phyloP scores from a whole-genome alignment of 2,797 vertebrate species.

The Bryconaethiops microstoma region DNA sequence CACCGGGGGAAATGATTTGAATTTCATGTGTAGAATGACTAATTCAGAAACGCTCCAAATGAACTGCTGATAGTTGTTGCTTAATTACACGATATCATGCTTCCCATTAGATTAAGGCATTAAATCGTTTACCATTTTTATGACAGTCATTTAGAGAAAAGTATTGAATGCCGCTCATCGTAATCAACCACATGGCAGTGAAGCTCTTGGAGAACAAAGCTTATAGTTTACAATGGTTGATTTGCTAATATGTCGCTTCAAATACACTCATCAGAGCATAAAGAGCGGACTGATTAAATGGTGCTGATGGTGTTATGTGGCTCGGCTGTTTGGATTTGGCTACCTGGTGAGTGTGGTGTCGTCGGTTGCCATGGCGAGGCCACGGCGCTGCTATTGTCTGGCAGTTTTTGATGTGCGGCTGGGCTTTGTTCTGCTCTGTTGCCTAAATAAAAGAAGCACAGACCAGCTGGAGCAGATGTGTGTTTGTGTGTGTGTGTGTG shows the following conservation, averaged over 20 bases:
- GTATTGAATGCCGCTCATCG: background rate
- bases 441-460: constrained; percentile 37
- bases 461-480: constrained; percentile 44
- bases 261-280: constrained; percentile 31
- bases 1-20: too few relatives aligned
- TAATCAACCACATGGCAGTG: background rate
- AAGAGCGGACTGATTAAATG: constrained; percentile 24
- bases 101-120: background rate
- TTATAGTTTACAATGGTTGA: constrained; percentile 1
- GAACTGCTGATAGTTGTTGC: background rate
- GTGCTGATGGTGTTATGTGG: constrained; percentile 21
- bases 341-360: constrained; percentile 27
- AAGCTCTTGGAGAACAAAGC: constrained; percentile 8
- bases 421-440: constrained; percentile 37
- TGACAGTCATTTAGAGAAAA: background rate
- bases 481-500: too few relatives aligned
- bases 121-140: background rate
- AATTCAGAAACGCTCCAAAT: background rate
- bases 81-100: background rate
- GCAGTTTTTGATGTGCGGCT: constrained; percentile 28
- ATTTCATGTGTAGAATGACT: too few relatives aligned
- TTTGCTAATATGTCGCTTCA: constrained; percentile 25
- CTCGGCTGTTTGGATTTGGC: constrained; percentile 16
- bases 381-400: constrained; percentile 31
- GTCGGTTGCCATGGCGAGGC: constrained; percentile 18